Evolutionary conservation across 64 coral and sea anemone genomes (phyloP).

Genomic region (Anthopleura sola): DNA sequence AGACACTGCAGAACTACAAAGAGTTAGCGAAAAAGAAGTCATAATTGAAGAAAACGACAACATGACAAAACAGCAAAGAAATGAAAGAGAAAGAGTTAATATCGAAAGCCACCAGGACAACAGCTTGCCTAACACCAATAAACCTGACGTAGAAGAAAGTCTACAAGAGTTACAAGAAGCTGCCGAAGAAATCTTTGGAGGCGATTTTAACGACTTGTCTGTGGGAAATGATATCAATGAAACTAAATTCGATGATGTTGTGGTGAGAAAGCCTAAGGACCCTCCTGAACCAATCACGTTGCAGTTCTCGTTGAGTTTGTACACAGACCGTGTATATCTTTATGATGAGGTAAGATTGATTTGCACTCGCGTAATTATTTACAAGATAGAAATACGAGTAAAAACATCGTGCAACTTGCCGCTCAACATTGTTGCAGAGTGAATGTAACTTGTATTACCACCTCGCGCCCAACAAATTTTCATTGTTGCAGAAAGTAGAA

Average conservation of each 20-base stretch:
- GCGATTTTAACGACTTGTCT: not conserved
- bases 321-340: conserved; percentile 89
- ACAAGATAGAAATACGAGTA: too few species aligned
- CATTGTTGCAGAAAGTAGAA: too few species aligned
- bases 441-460: too few species aligned
- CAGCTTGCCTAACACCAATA: not conserved
- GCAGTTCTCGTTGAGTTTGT: conserved; percentile 77
- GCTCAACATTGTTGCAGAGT: too few species aligned
- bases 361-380: too few species aligned
- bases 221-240: not conserved
- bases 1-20: not conserved
- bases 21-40: not conserved
- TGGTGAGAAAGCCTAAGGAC: conserved; percentile 5
- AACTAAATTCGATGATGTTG: not conserved
- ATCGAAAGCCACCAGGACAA: not conserved
- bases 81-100: not conserved
- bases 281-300: conserved; percentile 49
- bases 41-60: not conserved
- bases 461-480: too few species aligned
- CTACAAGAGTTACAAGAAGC: conserved; percentile 50
- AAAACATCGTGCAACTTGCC: too few species aligned
- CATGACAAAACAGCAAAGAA: not conserved
- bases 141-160: not conserved
- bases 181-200: conserved; percentile 32
- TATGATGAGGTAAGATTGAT: conserved; percentile 61